Base-by-base conservation (phyloP, 2,888 invertebrate genomes). In the Polydrusus cervinus region DNA sequence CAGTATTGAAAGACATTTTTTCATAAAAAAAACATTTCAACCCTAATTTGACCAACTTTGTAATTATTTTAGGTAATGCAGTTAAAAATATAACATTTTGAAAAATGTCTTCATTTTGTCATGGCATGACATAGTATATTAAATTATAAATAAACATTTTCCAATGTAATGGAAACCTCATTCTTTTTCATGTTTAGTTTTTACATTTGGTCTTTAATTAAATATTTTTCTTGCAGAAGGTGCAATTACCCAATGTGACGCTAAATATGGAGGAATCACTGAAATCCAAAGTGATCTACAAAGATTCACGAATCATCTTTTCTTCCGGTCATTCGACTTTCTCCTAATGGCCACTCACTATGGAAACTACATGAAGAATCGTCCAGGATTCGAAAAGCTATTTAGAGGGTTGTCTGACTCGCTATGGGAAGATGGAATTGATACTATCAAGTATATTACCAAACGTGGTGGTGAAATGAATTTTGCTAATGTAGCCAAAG, bases 401-500 rank as follows among this genome's bases (percentile, higher is more conserved):
- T 95, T 93, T 88, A 90, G 91, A 80, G 91, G 91, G 73, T 86
- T 94, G 10, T 93, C 95, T 0, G 95, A 96, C 80, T 88, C 91
- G 11, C 89, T 93, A 6, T 96, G 95, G 92, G 90, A 91, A 14
- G 91, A 93, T 82, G 90, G 91, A 40, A 91, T 95, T 81, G 91
- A 92, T 10, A 82, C 95, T n/a, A 93, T 95, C 81, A 93, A 95
- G 84, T 93, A 93, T 85, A 89, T 95, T 47, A 90, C 93, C 0
- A 90, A 91, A 85, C 92, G 96, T 82, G 95, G 95, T 85, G 89
- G 91, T 79, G 84, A 82, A 49, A 89, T 90, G 87, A 88, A 91
- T 81, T 90, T 92, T 81, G 87, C 87, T 79, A 84, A 85, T 64
- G 79, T 82, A 74, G 83, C 68, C 75, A 80, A 66, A 62, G 88